Evolutionary conservation across 2,888 invertebrate genomes (phyloP).

Genomic region (Elmis aenea): DNA sequence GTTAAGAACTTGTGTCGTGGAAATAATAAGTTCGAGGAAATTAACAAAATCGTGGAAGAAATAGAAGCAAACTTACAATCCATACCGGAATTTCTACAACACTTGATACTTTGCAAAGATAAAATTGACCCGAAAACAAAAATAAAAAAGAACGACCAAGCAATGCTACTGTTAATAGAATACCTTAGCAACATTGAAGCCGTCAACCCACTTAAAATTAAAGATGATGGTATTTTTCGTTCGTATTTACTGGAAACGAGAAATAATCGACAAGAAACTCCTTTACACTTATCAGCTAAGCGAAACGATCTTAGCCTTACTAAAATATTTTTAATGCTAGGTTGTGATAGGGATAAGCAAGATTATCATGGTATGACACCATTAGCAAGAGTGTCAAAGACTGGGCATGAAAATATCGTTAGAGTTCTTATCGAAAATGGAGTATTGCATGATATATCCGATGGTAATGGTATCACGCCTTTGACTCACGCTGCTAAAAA

Average conservation of each 20-base stretch:
- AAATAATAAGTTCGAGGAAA: background rate
- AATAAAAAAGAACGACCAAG: no score
- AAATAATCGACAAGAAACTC: conserved; percentile 9
- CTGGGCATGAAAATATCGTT: conserved; percentile 5
- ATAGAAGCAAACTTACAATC: no score
- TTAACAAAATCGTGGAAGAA: conserved; percentile 1
- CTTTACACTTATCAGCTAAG: conserved; percentile 10
- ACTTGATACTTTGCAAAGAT: no score
- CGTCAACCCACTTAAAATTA: no score
- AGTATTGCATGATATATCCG: background rate
- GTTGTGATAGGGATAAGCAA: conserved; percentile 5
- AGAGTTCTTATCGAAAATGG: conserved; percentile 7
- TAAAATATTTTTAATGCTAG: conserved; percentile 4
- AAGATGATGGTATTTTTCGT: no score
- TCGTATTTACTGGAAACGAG: conserved; percentile 7
- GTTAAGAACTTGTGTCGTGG: background rate
- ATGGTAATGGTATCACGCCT: conserved; percentile 3
- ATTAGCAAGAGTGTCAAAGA: conserved; percentile 9
- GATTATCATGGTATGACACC: conserved; percentile 16
- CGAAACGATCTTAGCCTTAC: conserved; percentile 2
- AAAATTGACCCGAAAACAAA: no score
- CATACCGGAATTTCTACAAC: no score
- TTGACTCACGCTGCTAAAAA: conserved; percentile 11
- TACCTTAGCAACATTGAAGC: no score
- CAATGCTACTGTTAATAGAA: no score